Evolutionary conservation across 2,888 invertebrate species (phyloP), one percentile per base, ranked within the genome.

Genomic region (Acleris emargana): DNA sequence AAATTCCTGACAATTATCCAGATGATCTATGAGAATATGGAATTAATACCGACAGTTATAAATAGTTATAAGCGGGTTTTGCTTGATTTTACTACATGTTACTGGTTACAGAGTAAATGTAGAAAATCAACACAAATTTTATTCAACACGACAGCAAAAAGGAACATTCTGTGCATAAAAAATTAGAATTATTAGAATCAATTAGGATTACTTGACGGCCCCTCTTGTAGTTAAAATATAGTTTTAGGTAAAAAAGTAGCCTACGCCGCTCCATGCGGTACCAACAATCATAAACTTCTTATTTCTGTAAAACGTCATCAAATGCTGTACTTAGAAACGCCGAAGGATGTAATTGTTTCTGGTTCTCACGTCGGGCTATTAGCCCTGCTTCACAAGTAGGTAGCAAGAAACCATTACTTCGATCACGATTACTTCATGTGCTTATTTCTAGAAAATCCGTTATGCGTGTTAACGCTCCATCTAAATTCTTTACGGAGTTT

Each of bases 1-100:
- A 72, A 72, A 84, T 86, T 83, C 83, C 75, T 74, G 68, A 76
- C 81, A 86, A 86, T 85, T 81, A 86, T 77, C 74, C 73, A 70
- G 72, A 78, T 78, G 75, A 81, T 79, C 73, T 79, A 79, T 77
- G 72, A 60, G 52, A 58, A 62, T 61, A 61, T 57, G 58, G 58
- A 55, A 66, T 66, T 45, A 58, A 68, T 45, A 61, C 32, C 50
- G 58, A 66, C 57, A 62, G 42, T 20, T 58, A 68, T 70, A 67
- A 69, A 71, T 70, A 70, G 68, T 64, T 64, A 68, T 63, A 54
- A 64, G 61, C 38, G 47, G 57, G 57, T 61, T 57, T 38, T 38
- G 43, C 51, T 57, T 47, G 18, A 66, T 52, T 60, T 59, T 64
- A 60, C 55, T 51, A 60, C 54, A 49, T 9, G 49, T 20, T 1